These are phyloP conservation scores for Porites evermanni DNA, from an alignment of 92 coral and sea anemone genomes.

Conservation along the genomic window DNA sequence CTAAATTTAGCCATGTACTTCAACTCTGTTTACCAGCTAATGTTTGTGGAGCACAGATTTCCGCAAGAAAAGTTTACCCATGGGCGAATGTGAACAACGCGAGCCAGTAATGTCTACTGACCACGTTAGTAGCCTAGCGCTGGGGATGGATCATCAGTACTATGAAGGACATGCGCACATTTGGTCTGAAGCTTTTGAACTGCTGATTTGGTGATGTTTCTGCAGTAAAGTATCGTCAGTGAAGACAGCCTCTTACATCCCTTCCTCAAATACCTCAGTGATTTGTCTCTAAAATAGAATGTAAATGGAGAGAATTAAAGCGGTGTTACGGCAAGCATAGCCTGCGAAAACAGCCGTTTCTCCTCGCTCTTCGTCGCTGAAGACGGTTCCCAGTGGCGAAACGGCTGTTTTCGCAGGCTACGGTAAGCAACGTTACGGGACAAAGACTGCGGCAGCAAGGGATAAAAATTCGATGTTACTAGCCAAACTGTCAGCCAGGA, in stretches of 20 bases:
- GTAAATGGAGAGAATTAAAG: neutral
- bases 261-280: slow-evolving; percentile 90
- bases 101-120: neutral
- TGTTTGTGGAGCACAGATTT: neutral
- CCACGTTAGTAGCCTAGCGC: slow-evolving; percentile 44
- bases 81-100: neutral
- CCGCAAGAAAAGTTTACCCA: neutral
- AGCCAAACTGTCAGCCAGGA: too few species aligned
- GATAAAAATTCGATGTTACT: too few species aligned
- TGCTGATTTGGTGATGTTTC: slow-evolving; percentile 85
- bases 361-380: too few species aligned
- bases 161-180: slow-evolving; percentile 79
- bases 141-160: slow-evolving; percentile 83
- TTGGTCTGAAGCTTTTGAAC: slow-evolving; percentile 89
- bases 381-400: too few species aligned
- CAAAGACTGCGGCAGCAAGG: too few species aligned
- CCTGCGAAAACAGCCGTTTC: too few species aligned
- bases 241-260: slow-evolving; percentile 86
- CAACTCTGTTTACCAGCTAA: neutral
- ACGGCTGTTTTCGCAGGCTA: too few species aligned
- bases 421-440: too few species aligned
- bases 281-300: slow-evolving; percentile 79
- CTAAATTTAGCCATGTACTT: neutral
- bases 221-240: slow-evolving; percentile 85
- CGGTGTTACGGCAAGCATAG: neutral